phyloP scores from a whole-genome alignment of 2,797 vertebrate species.

The Phoxinus dragarum region DNA sequence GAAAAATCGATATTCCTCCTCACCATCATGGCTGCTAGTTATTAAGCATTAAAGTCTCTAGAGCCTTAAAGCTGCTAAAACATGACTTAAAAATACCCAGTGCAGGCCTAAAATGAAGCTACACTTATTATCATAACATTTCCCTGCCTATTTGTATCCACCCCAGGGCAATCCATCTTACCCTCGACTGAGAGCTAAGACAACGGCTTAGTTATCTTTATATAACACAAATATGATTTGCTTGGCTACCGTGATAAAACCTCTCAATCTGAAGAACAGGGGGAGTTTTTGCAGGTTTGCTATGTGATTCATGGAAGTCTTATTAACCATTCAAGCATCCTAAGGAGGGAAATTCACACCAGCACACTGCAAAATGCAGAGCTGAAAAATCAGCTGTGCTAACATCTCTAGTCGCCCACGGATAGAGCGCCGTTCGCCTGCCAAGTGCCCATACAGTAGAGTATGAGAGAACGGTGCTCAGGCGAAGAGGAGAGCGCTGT shows the following conservation, averaged over 20 bases:
- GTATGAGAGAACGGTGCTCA: slow-evolving; percentile 55
- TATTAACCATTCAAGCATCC: slow-evolving; percentile 61
- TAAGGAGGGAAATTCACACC: slow-evolving; percentile 55
- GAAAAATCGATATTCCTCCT: slow-evolving; percentile 69
- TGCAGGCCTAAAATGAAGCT: slow-evolving; percentile 78
- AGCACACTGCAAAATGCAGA: slow-evolving; percentile 50
- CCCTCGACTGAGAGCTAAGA: slow-evolving; percentile 62
- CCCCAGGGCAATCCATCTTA: slow-evolving; percentile 74
- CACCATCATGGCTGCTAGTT: slow-evolving; percentile 53
- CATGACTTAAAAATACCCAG: slow-evolving; percentile 74
- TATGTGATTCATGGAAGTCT: slow-evolving; percentile 61
- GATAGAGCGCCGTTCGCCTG: slow-evolving; percentile 54
- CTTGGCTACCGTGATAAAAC: slow-evolving; percentile 38
- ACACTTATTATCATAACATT: slow-evolving; percentile 82
- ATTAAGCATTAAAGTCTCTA: slow-evolving; percentile 53
- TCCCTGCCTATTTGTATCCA: slow-evolving; percentile 51
- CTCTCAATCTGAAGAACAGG: slow-evolving; percentile 27
- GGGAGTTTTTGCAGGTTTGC: slow-evolving; percentile 51
- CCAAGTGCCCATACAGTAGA: slow-evolving; percentile 62
- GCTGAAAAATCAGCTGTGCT: slow-evolving; percentile 64
- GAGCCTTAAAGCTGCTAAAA: slow-evolving; percentile 55
- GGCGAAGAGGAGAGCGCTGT: slow-evolving; percentile 56
- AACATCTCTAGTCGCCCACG: slow-evolving; percentile 62
- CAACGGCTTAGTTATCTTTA: slow-evolving; percentile 47
- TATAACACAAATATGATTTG: slow-evolving; percentile 43